These are phyloP conservation scores for Drosophila pandora DNA, from an alignment of 1,140 invertebrate genomes.

Conservation along the genomic window DNA sequence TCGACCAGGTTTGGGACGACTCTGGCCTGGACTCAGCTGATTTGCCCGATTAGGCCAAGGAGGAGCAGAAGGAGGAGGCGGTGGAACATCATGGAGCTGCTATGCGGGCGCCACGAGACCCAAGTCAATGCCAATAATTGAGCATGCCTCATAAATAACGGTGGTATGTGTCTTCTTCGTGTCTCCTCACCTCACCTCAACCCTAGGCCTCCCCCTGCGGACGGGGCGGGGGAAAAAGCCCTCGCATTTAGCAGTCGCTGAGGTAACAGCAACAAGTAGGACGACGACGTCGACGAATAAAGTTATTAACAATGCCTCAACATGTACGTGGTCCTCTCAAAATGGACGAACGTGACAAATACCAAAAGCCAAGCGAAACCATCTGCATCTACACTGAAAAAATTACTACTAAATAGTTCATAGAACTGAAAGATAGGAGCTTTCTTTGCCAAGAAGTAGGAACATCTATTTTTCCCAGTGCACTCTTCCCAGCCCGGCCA, in stretches of 20 bases:
- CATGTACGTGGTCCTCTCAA: slow-evolving; percentile 79
- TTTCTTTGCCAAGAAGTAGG: no score
- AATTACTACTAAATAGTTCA: background rate
- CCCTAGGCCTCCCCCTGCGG: background rate
- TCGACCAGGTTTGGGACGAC: background rate
- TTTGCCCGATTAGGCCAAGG: slow-evolving; percentile 64
- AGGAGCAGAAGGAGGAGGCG: slow-evolving; percentile 16
- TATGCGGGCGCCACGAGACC: slow-evolving; percentile 75
- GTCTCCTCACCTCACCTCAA: slow-evolving; percentile 15
- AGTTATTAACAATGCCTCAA: slow-evolving; percentile 79
- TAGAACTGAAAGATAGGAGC: background rate
- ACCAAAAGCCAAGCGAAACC: slow-evolving; percentile 61
- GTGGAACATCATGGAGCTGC: slow-evolving; percentile 31
- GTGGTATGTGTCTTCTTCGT: slow-evolving; percentile 54
- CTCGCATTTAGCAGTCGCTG: slow-evolving; percentile 24
- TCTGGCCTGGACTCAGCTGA: slow-evolving; percentile 44
- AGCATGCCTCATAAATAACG: slow-evolving; percentile 81
- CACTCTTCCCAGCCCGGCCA: slow-evolving; percentile 6
- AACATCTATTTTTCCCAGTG: background rate
- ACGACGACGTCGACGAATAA: slow-evolving; percentile 69
- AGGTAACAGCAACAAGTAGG: slow-evolving; percentile 65
- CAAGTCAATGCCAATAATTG: slow-evolving; percentile 78
- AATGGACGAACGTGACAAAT: slow-evolving; percentile 81
- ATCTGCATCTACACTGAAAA: slow-evolving; percentile 31
- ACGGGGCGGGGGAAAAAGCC: slow-evolving; percentile 10